Percentiles rank a stretch among this genome's conserved stretches.
These are phyloP conservation scores for Paracanthobrama guichenoti DNA, from an alignment of 2,113 vertebrate species.

Conservation along the genomic window DNA sequence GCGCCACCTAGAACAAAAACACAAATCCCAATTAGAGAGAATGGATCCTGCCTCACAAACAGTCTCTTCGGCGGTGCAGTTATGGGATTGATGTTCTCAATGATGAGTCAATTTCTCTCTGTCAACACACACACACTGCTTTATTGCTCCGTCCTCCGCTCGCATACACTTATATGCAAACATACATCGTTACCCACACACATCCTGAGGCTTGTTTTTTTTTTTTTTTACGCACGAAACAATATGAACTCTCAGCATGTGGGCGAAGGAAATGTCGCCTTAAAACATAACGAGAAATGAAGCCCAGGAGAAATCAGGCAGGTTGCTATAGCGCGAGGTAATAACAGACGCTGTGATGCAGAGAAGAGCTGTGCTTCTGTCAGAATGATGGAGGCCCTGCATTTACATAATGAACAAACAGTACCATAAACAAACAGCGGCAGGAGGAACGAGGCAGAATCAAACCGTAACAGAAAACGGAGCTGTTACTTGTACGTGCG, in stretches of 20 bases:
- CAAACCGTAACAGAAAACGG: background rate
- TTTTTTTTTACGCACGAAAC: slow-evolving; percentile 21
- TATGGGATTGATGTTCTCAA: slow-evolving; percentile 23
- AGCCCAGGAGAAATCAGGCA: slow-evolving; percentile 20
- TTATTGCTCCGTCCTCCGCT: background rate
- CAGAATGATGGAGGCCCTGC: slow-evolving; percentile 31
- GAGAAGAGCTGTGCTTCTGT: slow-evolving; percentile 20
- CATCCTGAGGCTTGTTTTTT: background rate
- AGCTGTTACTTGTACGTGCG: background rate
- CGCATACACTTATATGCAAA: background rate
- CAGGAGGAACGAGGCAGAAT: slow-evolving; percentile 20
- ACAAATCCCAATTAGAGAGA: slow-evolving; percentile 12
- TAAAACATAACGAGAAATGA: slow-evolving; percentile 22
- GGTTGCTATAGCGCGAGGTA: slow-evolving; percentile 1
- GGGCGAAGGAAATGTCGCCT: background rate
- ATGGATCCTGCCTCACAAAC: background rate
- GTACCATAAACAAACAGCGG: slow-evolving; percentile 9
- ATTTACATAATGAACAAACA: slow-evolving; percentile 46
- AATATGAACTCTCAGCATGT: slow-evolving; percentile 35
- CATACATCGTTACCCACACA: background rate
- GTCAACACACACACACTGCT: slow-evolving; percentile 10
- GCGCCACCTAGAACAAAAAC: slow-evolving; percentile 81
- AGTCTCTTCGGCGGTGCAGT: background rate
- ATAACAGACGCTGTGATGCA: slow-evolving; percentile 31
- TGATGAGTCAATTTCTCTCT: slow-evolving; percentile 6